These are phyloP conservation scores for Tyrophagus putrescentiae DNA, from an alignment of 1,140 invertebrate genomes.

Conservation along the genomic window DNA sequence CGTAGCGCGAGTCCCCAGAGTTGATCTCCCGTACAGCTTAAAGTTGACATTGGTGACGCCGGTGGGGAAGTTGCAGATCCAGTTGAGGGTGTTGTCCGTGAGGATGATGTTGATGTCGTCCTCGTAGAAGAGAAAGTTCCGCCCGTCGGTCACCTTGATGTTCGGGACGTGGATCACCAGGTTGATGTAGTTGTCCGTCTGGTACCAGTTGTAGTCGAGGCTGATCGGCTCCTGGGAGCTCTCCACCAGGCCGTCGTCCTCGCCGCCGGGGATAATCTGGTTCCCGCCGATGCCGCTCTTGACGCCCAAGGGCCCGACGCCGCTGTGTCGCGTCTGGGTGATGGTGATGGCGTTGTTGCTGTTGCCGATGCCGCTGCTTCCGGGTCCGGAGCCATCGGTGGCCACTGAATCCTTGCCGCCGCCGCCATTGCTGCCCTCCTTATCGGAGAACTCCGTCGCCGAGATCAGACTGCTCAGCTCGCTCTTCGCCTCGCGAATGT, in stretches of 20 bases:
- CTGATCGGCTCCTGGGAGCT: background rate
- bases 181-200: conserved; percentile 14
- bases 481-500: conserved; percentile 4
- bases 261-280: background rate
- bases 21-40: conserved; percentile 15
- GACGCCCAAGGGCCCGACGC: background rate
- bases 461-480: conserved; percentile 12
- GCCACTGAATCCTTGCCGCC: background rate
- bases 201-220: conserved; percentile 22
- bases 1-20: conserved; percentile 4
- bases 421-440: background rate
- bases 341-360: background rate
- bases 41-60: conserved; percentile 12
- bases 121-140: conserved; percentile 13
- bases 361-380: background rate
- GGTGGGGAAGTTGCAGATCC: conserved; percentile 14
- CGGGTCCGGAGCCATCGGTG: background rate
- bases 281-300: background rate
- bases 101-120: conserved; percentile 20
- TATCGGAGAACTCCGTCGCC: conserved; percentile 4
- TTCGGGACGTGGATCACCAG: conserved; percentile 18
- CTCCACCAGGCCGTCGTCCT: background rate
- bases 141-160: conserved; percentile 6
- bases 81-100: conserved; percentile 10
- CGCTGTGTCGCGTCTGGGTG: background rate